These are phyloP conservation scores for Neodiprion virginianus DNA, from an alignment of 1,140 invertebrate genomes.

Conservation along the genomic window DNA sequence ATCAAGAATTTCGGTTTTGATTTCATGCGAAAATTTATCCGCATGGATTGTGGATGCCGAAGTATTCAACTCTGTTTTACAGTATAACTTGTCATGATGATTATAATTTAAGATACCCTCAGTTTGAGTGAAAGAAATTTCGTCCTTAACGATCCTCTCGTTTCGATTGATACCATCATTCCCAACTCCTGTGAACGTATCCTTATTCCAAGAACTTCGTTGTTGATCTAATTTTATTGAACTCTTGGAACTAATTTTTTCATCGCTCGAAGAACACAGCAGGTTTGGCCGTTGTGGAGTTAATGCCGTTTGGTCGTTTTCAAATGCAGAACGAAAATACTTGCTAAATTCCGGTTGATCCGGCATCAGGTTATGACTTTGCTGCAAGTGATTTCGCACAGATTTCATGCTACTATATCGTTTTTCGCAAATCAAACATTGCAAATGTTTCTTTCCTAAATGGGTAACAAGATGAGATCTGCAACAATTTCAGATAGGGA, in stretches of 20 bases:
- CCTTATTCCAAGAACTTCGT: too few species aligned
- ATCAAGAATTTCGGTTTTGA: not conserved
- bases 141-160: too few species aligned
- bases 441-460: constrained; percentile 34
- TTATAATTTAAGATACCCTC: too few species aligned
- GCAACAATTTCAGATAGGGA: constrained; percentile 7
- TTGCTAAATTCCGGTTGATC: not conserved
- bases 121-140: too few species aligned
- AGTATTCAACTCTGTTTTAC: not conserved
- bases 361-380: not conserved
- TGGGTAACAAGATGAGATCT: constrained; percentile 36
- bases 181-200: too few species aligned
- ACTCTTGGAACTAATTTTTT: too few species aligned
- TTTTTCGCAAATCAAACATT: constrained; percentile 9
- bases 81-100: not conserved
- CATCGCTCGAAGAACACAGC: too few species aligned
- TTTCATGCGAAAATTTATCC: not conserved
- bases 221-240: too few species aligned
- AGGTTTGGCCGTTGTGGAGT: too few species aligned
- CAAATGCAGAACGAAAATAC: not conserved
- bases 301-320: not conserved
- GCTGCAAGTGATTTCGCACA: constrained; percentile 5
- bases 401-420: constrained; percentile 7
- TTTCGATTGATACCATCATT: too few species aligned
- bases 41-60: not conserved